Conservation (phyloP, 2,113 vertebrate genomes). For the Megatriorchis doriae region DNA sequence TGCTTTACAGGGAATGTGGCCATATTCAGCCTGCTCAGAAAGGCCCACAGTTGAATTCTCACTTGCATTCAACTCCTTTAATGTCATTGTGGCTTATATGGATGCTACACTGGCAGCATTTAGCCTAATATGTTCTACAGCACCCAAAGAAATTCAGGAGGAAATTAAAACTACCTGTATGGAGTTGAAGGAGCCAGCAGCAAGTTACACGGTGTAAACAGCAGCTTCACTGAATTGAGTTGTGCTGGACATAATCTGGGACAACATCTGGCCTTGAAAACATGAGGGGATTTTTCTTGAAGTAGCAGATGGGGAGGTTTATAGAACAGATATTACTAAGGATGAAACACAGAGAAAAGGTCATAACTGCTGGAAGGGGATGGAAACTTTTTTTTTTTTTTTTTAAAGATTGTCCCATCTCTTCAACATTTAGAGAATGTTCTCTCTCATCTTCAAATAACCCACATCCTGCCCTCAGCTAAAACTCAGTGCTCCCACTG, state of each 20-base stretch:
- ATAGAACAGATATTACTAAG: background rate
- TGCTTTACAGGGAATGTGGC: background rate
- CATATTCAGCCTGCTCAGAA: background rate
- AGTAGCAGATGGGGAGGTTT: constrained; percentile 21
- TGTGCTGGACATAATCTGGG: background rate
- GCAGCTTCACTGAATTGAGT: background rate
- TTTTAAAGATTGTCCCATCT: background rate
- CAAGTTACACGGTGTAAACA: background rate
- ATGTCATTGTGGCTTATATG: background rate
- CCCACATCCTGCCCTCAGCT: background rate
- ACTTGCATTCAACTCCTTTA: background rate
- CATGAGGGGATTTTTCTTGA: background rate
- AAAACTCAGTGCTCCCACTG: background rate
- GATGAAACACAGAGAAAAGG: background rate
- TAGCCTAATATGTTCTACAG: background rate
- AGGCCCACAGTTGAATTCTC: background rate
- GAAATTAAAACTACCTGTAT: background rate
- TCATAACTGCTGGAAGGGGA: background rate
- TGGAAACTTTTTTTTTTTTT: background rate
- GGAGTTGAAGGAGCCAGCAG: background rate
- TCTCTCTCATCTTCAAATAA: background rate
- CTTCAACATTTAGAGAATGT: background rate
- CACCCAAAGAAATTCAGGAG: background rate
- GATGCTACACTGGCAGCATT: background rate
- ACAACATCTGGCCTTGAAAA: constrained; percentile 9